These are phyloP conservation scores for Typhlichthys eigenmanni DNA, from an alignment of 2,797 vertebrate species.

Conservation along the genomic window DNA sequence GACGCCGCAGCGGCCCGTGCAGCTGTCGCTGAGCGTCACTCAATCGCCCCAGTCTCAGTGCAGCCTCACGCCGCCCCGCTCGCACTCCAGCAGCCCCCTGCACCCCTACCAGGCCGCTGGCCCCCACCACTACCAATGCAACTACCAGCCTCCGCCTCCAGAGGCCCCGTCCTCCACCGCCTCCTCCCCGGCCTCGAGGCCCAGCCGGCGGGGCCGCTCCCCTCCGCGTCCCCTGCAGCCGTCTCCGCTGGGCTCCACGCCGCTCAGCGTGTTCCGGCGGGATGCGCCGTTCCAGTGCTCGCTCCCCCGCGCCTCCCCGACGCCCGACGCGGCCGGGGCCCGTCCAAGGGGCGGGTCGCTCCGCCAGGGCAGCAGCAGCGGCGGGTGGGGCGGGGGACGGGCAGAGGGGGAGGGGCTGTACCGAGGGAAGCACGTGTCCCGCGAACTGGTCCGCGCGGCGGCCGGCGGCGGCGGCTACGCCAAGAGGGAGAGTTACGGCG, in stretches of 20 bases:
- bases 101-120: constrained; percentile 69
- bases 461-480: constrained; percentile 79
- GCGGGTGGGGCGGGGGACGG: constrained; percentile 53
- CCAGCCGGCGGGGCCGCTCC: constrained; percentile 70
- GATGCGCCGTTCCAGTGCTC: constrained; percentile 81
- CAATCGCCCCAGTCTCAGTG: constrained; percentile 74
- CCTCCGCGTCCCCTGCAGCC: constrained; percentile 76
- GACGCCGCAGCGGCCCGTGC: constrained; percentile 70
- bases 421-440: constrained; percentile 79
- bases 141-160: constrained; percentile 67
- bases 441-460: constrained; percentile 79
- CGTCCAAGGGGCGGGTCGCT: constrained; percentile 75
- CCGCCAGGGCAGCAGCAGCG: constrained; percentile 59
- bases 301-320: constrained; percentile 72
- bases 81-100: constrained; percentile 67
- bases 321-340: constrained; percentile 61
- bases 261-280: constrained; percentile 78
- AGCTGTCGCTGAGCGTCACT: constrained; percentile 70
- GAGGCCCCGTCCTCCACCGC: constrained; percentile 74
- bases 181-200: constrained; percentile 71
- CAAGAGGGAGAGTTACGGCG: constrained; percentile 69
- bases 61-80: constrained; percentile 46
- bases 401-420: constrained; percentile 77
- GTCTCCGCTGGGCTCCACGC: constrained; percentile 73
- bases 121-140: constrained; percentile 61